A percentile compares a stretch with the other conserved stretches of the same genome.
These are phyloP conservation scores for Castor canadensis DNA, from an alignment of 2,113 vertebrate genomes.

Conservation along the genomic window DNA sequence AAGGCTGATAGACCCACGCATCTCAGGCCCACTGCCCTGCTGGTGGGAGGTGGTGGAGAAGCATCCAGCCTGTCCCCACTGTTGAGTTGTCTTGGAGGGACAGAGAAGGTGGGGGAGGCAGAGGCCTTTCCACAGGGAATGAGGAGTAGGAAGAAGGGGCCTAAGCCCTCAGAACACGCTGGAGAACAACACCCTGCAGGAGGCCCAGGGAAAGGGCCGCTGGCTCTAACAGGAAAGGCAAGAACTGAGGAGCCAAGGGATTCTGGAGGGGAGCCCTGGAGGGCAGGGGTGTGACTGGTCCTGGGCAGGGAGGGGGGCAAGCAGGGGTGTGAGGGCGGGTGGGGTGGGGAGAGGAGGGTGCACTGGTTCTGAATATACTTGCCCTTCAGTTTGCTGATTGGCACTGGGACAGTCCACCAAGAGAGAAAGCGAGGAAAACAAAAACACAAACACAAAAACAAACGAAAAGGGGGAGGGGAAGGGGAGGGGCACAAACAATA, in stretches of 20 bases:
- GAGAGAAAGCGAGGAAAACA: slow-evolving; percentile 99
- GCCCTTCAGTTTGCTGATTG: slow-evolving; percentile 95
- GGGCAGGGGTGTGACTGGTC: slow-evolving; percentile 87
- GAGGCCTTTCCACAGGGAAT: slow-evolving; percentile 28
- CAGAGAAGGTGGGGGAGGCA: slow-evolving; percentile 53
- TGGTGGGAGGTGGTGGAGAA: slow-evolving; percentile 29
- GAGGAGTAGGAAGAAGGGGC: slow-evolving; percentile 36
- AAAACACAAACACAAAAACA: slow-evolving; percentile 92
- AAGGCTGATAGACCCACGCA: neutral
- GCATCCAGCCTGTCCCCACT: slow-evolving; percentile 81
- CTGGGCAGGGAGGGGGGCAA: slow-evolving; percentile 84
- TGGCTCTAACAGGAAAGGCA: slow-evolving; percentile 69
- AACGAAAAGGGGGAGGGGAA: slow-evolving; percentile 97
- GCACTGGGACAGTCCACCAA: slow-evolving; percentile 99
- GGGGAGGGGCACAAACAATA: slow-evolving; percentile 99
- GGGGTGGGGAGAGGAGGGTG: slow-evolving; percentile 90
- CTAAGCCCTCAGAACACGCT: slow-evolving; percentile 75
- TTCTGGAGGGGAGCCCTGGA: slow-evolving; percentile 75
- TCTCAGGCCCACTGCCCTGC: neutral
- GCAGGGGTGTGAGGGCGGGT: slow-evolving; percentile 81
- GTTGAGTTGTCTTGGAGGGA: slow-evolving; percentile 86
- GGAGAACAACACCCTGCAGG: slow-evolving; percentile 74
- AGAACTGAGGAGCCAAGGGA: slow-evolving; percentile 72
- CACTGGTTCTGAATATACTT: slow-evolving; percentile 99
- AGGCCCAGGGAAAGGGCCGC: slow-evolving; percentile 75